Conservation (phyloP, 2,888 invertebrate species). For the Ophraella communa region DNA sequence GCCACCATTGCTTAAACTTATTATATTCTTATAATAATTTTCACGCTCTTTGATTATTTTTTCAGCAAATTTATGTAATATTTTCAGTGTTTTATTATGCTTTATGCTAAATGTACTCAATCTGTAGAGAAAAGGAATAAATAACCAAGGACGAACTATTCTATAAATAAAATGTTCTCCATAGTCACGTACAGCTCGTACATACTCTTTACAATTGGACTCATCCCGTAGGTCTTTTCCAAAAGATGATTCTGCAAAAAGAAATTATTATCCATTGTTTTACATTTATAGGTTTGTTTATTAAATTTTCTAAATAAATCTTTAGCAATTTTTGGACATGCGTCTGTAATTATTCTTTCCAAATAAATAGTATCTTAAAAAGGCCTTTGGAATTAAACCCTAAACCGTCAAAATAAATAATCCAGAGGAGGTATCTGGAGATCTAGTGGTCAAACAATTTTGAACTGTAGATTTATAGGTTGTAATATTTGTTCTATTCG, state of each 20-base stretch:
- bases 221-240: neutral
- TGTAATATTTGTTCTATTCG: too few relatives aligned
- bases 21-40: neutral
- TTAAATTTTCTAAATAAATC: too few relatives aligned
- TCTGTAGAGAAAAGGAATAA: neutral
- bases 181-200: neutral
- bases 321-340: too few relatives aligned
- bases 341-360: too few relatives aligned
- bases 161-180: constrained; percentile 2
- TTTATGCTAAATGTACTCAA: neutral
- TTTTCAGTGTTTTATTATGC: neutral
- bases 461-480: too few relatives aligned
- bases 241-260: neutral
- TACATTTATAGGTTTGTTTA: neutral
- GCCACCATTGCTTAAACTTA: neutral
- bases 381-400: too few relatives aligned
- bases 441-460: too few relatives aligned
- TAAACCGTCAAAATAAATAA: too few relatives aligned
- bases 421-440: too few relatives aligned
- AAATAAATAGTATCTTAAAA: too few relatives aligned
- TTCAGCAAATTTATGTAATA: constrained; percentile 31
- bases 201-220: neutral
- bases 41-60: constrained; percentile 27
- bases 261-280: neutral
- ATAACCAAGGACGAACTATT: neutral